Base-by-base conservation (phyloP, 1,140 invertebrate species). In the Amphibalanus amphitrite region DNA sequence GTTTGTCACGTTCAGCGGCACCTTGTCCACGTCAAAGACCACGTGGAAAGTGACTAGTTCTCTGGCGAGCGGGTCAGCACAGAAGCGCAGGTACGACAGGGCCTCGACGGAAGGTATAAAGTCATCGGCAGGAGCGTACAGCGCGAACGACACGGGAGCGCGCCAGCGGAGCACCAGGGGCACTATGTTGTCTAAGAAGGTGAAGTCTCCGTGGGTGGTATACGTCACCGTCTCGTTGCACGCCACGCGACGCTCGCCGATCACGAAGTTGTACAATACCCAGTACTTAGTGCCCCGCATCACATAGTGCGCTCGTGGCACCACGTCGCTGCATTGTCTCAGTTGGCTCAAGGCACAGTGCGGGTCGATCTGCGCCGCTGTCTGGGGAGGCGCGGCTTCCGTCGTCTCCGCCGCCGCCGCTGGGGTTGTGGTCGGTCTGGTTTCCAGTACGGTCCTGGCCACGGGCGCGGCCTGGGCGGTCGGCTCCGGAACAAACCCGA, bases 161-260 rank as follows among this genome's bases (percentile, higher is more conserved):
- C 74, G 75, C 75, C 75, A 75, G 26, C 75, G 69, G 26, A 70
- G 71, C n/a, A 74, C 81, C 75, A 95, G 81, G 47, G 90, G 90
- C 77, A 88, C 86, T 69, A 94, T 82, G 81, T 96, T 95, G 78
- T 94, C 90, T 75, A 95, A 84, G 81, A 93, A 94, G 70, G 92
- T 92, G 78, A 88, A 93, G 77, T 93, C 91, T 1, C 90, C 91
- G 79, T 95, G 93, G 15, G 93, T 95, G 0, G 92, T 94, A 77
- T 94, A 93, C 0, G 93, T 96, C 59, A 96, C 85, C 72, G 86
- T 88, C 79, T 93, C 90, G 80, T 91, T 89, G 78, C 91, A 93
- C 29, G 77, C 74, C 75, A 81, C 82, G 64, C 74, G 72, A 29
- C 78, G 72, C 4, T 74, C 72, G 73, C 83, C 83, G 72, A 80